phyloP scores from a whole-genome alignment of 1,140 invertebrate species.

The Papilio dardanus region DNA sequence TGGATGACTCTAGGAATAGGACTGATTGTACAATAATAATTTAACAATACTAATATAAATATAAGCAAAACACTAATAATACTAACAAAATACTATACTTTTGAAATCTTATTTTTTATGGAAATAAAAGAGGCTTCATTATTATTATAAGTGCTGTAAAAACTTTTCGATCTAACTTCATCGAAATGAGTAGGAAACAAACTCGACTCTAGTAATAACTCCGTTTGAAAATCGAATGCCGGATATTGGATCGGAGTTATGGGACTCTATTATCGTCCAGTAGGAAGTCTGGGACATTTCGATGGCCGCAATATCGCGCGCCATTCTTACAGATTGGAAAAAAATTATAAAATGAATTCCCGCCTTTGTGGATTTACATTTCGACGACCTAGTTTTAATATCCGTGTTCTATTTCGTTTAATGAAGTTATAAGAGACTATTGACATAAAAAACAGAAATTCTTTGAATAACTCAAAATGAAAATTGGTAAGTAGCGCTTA shows the following conservation, averaged over 20 bases:
- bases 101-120: too few species aligned
- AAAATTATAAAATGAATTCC: constrained; percentile 1
- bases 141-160: too few species aligned
- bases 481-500: too few species aligned
- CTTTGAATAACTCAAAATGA: too few species aligned
- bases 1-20: too few species aligned
- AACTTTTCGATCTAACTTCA: neutral
- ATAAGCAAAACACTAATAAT: too few species aligned
- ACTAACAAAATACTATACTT: too few species aligned
- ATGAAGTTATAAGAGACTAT: neutral
- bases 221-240: constrained; percentile 39
- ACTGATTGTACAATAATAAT: too few species aligned
- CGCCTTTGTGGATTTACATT: neutral
- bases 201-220: constrained; percentile 14
- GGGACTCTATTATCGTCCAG: constrained; percentile 49
- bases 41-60: too few species aligned
- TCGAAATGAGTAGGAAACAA: neutral
- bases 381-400: constrained; percentile 5
- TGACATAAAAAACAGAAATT: neutral
- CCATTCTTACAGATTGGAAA: constrained; percentile 38
- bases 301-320: constrained; percentile 44
- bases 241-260: constrained; percentile 40
- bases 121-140: too few species aligned
- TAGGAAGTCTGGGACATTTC: constrained; percentile 48
- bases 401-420: constrained; percentile 1